Base-by-base conservation (phyloP, 2,797 vertebrate species). In the Caiman crocodilus region DNA sequence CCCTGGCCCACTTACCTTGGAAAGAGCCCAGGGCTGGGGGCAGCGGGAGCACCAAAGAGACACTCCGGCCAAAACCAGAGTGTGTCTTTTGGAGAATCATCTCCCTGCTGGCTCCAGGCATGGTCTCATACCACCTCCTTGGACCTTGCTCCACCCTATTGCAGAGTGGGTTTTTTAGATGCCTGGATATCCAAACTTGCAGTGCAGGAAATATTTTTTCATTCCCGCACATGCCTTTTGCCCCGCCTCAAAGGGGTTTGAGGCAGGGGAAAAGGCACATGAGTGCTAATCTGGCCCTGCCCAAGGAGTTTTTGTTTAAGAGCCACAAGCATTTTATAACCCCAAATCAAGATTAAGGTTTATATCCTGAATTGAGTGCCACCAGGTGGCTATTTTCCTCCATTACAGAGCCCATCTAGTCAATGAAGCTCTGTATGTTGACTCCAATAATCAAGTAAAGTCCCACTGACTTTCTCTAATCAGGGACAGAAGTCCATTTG, bases 401-500 rank as follows among this genome's bases (percentile, higher is more conserved):
- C n/a, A 30, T 28, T 67, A 30, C 64, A 67, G n/a, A 92, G 58
- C 88, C 87, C 76, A 82, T 92, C 91, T 95, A 93, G 92, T 94
- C 92, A 95, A 92, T 94, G 86, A 75, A 92, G 89, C 86, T 80
- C 80, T 78, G 92, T 86, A 90, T 84, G 16, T 89, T 88, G 92
- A 95, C 79, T 76, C 63, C 65, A 25, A 67, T 78, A 93, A 92
- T 88, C 92, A 88, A 60, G 84, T 90, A 91, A 94, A 89, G 87
- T 92, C 90, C 73, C 93, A 88, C 95, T 93, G 95, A 94, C 96
- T 93, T 91, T 92, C 95, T 94, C 95, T 93, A 89, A 90, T 86
- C 82, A 74, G 91, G 82, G 86, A 82, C 84, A 81, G 89, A 86
- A 92, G 90, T 93, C 88, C 87, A 61, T 87, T 90, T 87, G 59